Percentiles rank a stretch among this genome's conserved stretches.
These are phyloP conservation scores for Phortica okadai DNA, from an alignment of 2,888 invertebrate species.

Conservation along the genomic window DNA sequence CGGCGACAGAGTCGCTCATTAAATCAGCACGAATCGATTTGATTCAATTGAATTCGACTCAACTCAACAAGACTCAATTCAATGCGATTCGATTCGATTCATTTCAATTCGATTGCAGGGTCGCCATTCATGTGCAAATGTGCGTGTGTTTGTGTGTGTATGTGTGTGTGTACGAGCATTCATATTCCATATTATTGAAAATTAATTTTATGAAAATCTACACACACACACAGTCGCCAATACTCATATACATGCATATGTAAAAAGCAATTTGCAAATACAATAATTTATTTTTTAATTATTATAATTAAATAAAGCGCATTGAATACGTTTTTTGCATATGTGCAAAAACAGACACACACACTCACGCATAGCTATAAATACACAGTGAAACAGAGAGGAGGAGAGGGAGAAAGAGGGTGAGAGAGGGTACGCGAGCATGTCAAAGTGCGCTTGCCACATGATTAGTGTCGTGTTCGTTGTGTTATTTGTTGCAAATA, in stretches of 20 bases:
- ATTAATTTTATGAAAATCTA: background rate
- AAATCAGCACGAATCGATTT: background rate
- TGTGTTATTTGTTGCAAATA: background rate
- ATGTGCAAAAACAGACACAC: too few relatives aligned
- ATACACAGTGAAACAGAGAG: background rate
- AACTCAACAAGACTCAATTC: background rate
- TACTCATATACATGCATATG: background rate
- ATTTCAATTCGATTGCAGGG: background rate
- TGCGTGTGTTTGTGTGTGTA: background rate
- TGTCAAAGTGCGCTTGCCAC: conserved; percentile 9
- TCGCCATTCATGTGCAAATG: background rate
- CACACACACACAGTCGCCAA: conserved; percentile 6
- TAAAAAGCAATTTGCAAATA: background rate
- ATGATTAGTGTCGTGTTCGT: background rate
- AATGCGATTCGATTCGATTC: background rate
- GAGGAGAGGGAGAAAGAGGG: too few relatives aligned
- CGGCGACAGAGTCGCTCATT: background rate
- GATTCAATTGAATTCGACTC: background rate
- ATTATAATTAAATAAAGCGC: background rate
- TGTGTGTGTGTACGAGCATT: background rate
- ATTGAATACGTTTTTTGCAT: too few relatives aligned
- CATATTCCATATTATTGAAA: background rate
- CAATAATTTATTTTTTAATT: conserved; percentile 3
- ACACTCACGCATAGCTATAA: background rate
- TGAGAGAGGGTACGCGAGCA: background rate